A percentile compares a stretch with the other conserved stretches of the same genome.
Evolutionary conservation across 2,113 vertebrate genomes (phyloP).

Genomic region (Nesoenas mayeri): DNA sequence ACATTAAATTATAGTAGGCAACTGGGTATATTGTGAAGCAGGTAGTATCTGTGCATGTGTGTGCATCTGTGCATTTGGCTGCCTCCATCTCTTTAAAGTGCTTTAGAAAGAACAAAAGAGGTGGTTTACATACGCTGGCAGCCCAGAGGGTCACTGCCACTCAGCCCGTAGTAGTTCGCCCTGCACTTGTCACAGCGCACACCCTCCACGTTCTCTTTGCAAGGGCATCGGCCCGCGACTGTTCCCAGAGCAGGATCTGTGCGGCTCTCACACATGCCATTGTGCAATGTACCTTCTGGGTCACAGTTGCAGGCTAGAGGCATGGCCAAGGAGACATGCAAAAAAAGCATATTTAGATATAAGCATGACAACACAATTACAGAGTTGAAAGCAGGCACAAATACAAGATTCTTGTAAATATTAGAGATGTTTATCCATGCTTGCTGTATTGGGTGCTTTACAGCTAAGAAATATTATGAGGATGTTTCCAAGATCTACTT

Average conservation of each 20-base stretch:
- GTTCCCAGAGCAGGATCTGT: slow-evolving; percentile 59
- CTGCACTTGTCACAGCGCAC: slow-evolving; percentile 81
- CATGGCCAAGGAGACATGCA: background rate
- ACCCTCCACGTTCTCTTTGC: slow-evolving; percentile 85
- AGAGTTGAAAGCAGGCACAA: background rate
- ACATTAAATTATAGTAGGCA: background rate
- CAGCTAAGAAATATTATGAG: background rate
- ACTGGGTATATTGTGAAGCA: background rate
- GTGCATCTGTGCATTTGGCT: background rate
- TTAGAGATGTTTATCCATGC: background rate
- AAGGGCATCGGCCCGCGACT: slow-evolving; percentile 72
- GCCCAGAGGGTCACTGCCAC: slow-evolving; percentile 67
- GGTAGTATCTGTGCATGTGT: background rate
- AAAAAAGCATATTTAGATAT: background rate
- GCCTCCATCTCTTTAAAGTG: background rate
- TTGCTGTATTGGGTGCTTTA: background rate
- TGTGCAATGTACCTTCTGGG: slow-evolving; percentile 66
- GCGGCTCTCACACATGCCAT: slow-evolving; percentile 75
- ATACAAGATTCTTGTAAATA: background rate
- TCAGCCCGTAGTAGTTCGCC: slow-evolving; percentile 77
- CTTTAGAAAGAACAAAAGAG: background rate
- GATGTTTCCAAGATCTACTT: background rate
- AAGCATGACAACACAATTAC: background rate
- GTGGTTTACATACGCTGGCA: slow-evolving; percentile 77
- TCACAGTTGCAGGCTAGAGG: slow-evolving; percentile 82